Percentiles rank a stretch among this genome's conserved stretches.
phyloP scores from a whole-genome alignment of 2,797 vertebrate genomes.

The Helostoma temminkii region DNA sequence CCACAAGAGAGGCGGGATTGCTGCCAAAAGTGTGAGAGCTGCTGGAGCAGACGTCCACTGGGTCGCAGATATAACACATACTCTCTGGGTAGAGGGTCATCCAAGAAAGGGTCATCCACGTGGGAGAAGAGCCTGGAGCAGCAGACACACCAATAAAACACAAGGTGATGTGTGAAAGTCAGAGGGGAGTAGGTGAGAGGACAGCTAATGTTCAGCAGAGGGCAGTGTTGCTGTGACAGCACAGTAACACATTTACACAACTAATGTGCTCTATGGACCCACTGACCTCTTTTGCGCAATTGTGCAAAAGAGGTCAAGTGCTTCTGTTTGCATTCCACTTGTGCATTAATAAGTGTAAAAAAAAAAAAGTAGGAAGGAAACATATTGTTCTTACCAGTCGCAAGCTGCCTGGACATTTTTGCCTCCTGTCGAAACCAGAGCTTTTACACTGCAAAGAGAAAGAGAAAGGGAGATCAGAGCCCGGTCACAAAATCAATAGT shows the following conservation, averaged over 20 bases:
- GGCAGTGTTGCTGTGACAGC: conserved; percentile 49
- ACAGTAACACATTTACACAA: background rate
- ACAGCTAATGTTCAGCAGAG: conserved; percentile 65
- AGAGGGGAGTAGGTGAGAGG: background rate
- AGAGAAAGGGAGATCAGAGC: conserved; percentile 70
- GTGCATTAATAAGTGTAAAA: conserved; percentile 6
- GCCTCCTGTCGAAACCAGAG: conserved; percentile 95
- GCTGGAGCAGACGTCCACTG: conserved; percentile 93
- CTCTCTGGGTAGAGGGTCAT: conserved; percentile 94
- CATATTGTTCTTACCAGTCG: conserved; percentile 91
- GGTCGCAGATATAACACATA: conserved; percentile 97
- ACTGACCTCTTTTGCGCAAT: too few relatives aligned
- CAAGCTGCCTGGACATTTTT: conserved; percentile 98
- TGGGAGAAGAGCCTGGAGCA: conserved; percentile 95
- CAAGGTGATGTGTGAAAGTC: background rate
- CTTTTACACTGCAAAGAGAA: conserved; percentile 90
- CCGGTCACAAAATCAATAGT: conserved; percentile 79
- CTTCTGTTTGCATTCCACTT: conserved; percentile 31
- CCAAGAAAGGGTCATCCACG: conserved; percentile 95
- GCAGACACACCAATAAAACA: background rate
- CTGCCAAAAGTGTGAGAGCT: conserved; percentile 97
- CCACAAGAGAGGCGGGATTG: conserved; percentile 95
- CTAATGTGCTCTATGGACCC: too few relatives aligned
- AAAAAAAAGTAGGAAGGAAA: background rate
- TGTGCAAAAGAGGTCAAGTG: background rate